Evolutionary conservation across 2,113 vertebrate genomes (phyloP).

Genomic region (Tychaedon coryphoeus): DNA sequence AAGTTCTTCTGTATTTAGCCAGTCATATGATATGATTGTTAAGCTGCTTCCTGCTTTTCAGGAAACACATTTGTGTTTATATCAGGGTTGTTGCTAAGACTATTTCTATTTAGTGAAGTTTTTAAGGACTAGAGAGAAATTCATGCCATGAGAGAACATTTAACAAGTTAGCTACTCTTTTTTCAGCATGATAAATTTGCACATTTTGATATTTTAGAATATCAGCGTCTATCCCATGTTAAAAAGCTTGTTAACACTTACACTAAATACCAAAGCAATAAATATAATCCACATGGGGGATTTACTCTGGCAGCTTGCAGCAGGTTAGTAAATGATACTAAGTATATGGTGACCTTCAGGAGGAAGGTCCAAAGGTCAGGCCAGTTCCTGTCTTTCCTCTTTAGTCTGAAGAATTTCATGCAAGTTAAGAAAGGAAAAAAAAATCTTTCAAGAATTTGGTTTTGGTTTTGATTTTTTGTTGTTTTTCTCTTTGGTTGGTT

Average conservation of each 20-base stretch:
- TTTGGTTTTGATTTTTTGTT: background rate
- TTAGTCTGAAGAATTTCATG: background rate
- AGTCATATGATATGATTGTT: constrained; percentile 48
- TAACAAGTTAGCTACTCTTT: background rate
- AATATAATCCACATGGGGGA: background rate
- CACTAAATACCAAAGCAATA: background rate
- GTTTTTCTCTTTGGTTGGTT: no score
- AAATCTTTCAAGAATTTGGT: background rate
- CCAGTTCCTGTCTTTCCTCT: background rate
- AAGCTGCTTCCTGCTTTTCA: constrained; percentile 65
- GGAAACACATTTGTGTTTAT: constrained; percentile 38
- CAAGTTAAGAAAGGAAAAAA: background rate
- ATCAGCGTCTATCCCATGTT: background rate
- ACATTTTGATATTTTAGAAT: background rate
- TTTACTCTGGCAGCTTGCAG: background rate
- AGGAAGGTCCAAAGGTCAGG: background rate
- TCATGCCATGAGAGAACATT: background rate
- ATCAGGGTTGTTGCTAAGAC: background rate
- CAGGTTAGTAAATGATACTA: background rate
- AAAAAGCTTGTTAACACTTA: background rate
- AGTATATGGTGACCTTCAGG: background rate
- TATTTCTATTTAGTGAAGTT: background rate
- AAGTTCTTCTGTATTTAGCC: constrained; percentile 19
- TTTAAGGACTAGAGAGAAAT: background rate
- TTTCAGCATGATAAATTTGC: background rate